phyloP scores from a whole-genome alignment of 2,888 invertebrate genomes.

The Pollenia griseotomentosa region DNA sequence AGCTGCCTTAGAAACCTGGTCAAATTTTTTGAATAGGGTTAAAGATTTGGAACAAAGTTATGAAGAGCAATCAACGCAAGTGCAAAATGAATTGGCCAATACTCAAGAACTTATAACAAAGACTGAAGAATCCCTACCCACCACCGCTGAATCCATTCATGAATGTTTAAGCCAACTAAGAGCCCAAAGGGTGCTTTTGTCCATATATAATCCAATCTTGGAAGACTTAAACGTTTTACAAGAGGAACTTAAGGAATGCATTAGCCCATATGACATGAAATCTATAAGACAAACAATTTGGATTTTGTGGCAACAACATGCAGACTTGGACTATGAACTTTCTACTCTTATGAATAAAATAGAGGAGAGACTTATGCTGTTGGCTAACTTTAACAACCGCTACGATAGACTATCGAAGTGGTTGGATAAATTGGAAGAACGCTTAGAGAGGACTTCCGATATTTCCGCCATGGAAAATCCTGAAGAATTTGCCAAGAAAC shows the following conservation, averaged over 20 bases:
- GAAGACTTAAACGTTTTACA: constrained; percentile 90
- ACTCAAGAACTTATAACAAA: constrained; percentile 87
- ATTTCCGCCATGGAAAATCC: constrained; percentile 87
- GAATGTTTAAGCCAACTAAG: constrained; percentile 88
- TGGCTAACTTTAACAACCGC: constrained; percentile 89
- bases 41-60: constrained; percentile 87
- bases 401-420: constrained; percentile 88
- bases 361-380: constrained; percentile 90
- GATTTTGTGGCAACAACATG: constrained; percentile 91
- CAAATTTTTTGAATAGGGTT: constrained; percentile 89
- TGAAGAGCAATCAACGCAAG: constrained; percentile 86
- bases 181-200: constrained; percentile 86
- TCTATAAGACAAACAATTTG: constrained; percentile 91
- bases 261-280: constrained; percentile 93
- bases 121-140: constrained; percentile 86
- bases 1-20: constrained; percentile 93
- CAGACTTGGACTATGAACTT: constrained; percentile 92
- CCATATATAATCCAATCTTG: constrained; percentile 85
- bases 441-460: constrained; percentile 87
- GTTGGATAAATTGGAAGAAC: constrained; percentile 88
- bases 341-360: constrained; percentile 89
- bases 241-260: constrained; percentile 93
- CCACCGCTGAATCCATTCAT: constrained; percentile 87
- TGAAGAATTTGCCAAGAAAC: constrained; percentile 88
- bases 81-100: constrained; percentile 88